Conservation (phyloP, 2,888 invertebrate genomes). For the Lithophane leautieri region DNA sequence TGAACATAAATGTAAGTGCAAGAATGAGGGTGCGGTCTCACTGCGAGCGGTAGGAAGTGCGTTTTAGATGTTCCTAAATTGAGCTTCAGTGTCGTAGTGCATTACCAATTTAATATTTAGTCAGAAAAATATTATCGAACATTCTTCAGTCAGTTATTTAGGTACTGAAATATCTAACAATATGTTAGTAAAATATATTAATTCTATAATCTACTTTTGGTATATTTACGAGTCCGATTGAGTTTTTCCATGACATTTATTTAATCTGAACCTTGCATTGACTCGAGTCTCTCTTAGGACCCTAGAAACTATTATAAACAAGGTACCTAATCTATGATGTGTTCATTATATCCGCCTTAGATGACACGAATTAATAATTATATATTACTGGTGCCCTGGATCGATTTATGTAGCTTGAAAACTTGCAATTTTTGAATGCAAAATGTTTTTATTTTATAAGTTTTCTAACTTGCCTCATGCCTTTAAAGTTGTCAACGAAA, state of each 20-base stretch:
- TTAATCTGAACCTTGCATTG: conserved; percentile 37
- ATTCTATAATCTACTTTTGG: conserved; percentile 21
- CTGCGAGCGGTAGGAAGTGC: conserved; percentile 54
- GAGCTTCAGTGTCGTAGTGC: conserved; percentile 47
- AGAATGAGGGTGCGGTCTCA: conserved; percentile 64
- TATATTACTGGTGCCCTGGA: conserved; percentile 11
- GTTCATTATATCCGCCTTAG: conserved; percentile 53
- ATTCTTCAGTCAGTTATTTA: not conserved
- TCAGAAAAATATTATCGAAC: conserved; percentile 2
- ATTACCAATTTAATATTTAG: conserved; percentile 22
- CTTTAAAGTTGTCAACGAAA: conserved; percentile 29
- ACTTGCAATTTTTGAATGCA: conserved; percentile 1
- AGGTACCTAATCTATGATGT: conserved; percentile 47
- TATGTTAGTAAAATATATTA: not conserved
- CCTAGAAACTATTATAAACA: conserved; percentile 19
- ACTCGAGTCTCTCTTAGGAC: conserved; percentile 49
- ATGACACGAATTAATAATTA: conserved; percentile 38
- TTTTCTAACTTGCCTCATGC: conserved; percentile 14
- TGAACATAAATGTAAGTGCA: conserved; percentile 63
- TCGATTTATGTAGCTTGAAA: conserved; percentile 40
- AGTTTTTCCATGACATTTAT: conserved; percentile 65
- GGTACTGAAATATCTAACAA: conserved; percentile 13
- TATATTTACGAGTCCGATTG: conserved; percentile 36
- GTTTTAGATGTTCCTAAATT: conserved; percentile 52
- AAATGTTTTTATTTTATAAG: conserved; percentile 37